Conservation (phyloP, 2,888 invertebrate species). For the Sinelater perroti region DNA sequence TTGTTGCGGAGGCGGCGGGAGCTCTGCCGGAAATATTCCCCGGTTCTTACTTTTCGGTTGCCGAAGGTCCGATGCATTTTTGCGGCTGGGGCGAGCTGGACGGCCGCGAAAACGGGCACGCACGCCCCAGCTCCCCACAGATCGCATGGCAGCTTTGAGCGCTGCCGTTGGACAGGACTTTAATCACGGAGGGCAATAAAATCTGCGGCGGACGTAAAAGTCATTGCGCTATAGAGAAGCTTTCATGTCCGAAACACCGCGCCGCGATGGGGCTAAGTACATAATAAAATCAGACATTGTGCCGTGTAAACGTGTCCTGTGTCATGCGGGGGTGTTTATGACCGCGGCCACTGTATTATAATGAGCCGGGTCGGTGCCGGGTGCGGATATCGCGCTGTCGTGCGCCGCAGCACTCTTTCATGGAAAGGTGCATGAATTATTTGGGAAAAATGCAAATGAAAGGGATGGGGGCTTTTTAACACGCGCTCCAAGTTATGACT, state of each 20-base stretch:
- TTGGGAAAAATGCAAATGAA: conserved; percentile 49
- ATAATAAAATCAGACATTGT: conserved; percentile 37
- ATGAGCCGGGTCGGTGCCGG: conserved; percentile 44
- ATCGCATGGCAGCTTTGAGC: not conserved
- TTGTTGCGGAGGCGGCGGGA: no score
- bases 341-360: conserved; percentile 41
- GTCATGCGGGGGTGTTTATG: conserved; percentile 42
- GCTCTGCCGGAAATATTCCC: no score
- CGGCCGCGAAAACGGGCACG: no score
- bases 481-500: conserved; percentile 46
- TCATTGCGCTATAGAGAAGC: conserved; percentile 14
- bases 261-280: conserved; percentile 25
- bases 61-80: no score
- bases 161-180: conserved; percentile 1
- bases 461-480: conserved; percentile 43
- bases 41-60: no score
- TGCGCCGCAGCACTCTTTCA: conserved; percentile 44
- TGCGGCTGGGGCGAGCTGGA: no score
- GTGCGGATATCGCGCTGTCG: conserved; percentile 47
- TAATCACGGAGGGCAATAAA: conserved; percentile 17
- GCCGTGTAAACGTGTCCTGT: conserved; percentile 35
- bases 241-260: conserved; percentile 25
- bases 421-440: conserved; percentile 48
- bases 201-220: conserved; percentile 14
- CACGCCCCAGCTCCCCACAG: no score